These are phyloP conservation scores for Eidolon helvum DNA, from an alignment of 2,113 vertebrate species.

Conservation along the genomic window DNA sequence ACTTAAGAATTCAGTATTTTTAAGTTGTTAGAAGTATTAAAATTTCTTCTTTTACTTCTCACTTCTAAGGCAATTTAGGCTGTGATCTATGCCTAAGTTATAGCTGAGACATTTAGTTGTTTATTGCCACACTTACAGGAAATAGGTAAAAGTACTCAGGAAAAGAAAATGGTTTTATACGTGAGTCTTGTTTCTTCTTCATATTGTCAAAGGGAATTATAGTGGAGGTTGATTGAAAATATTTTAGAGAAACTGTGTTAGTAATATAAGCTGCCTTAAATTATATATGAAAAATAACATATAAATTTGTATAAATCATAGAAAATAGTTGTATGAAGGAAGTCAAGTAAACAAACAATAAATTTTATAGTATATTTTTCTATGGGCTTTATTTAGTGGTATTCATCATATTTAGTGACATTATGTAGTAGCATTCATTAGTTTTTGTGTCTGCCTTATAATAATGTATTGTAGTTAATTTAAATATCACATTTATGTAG, in stretches of 20 bases:
- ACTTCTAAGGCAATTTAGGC: not conserved
- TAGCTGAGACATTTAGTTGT: not conserved
- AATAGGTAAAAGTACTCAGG: not conserved
- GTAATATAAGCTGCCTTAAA: not conserved
- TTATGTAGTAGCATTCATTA: constrained; percentile 5
- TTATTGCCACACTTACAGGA: constrained; percentile 23
- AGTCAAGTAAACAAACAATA: not conserved
- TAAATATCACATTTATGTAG: constrained; percentile 13
- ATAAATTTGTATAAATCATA: not conserved
- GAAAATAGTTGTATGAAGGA: constrained; percentile 2
- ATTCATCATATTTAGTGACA: not conserved
- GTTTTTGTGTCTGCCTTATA: constrained; percentile 23
- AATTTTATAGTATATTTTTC: not conserved
- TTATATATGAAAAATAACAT: not conserved
- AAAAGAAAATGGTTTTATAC: not conserved
- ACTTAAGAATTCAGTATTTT: not conserved
- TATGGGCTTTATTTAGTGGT: not conserved
- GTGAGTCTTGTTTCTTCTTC: not conserved
- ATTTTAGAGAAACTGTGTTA: not conserved
- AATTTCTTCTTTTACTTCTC: not conserved
- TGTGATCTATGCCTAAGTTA: not conserved
- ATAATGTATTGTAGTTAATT: constrained; percentile 16
- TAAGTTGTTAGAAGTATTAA: not conserved
- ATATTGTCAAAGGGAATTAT: not conserved
- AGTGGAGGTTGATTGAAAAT: not conserved